These are phyloP conservation scores for Xestia xanthographa DNA, from an alignment of 2,888 invertebrate species.

Conservation along the genomic window DNA sequence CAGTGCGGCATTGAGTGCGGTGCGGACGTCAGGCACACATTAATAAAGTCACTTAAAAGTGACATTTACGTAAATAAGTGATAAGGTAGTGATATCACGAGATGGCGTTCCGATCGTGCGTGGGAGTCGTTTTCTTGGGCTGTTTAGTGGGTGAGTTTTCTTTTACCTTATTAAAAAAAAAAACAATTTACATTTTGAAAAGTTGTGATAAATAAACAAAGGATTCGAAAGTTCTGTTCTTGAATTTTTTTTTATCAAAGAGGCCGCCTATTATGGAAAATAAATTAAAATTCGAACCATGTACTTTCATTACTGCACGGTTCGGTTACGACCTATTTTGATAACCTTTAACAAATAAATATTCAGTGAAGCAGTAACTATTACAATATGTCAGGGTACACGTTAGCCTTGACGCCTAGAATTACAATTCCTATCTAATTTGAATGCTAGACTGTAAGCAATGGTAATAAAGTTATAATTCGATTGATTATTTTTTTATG, in stretches of 20 bases:
- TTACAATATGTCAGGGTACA: slow-evolving; percentile 70
- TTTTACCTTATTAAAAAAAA: background rate
- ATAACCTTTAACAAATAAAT: slow-evolving; percentile 66
- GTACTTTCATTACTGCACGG: slow-evolving; percentile 45
- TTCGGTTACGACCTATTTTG: slow-evolving; percentile 60
- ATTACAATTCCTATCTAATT: slow-evolving; percentile 71
- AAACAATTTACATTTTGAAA: background rate
- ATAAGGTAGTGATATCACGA: slow-evolving; percentile 78
- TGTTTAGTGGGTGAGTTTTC: slow-evolving; percentile 85
- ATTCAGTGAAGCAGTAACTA: slow-evolving; percentile 64
- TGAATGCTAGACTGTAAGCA: slow-evolving; percentile 48
- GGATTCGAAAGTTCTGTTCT: background rate
- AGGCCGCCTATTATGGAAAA: background rate
- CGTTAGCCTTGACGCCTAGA: slow-evolving; percentile 72
- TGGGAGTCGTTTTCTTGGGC: slow-evolving; percentile 79
- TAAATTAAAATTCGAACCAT: slow-evolving; percentile 19
- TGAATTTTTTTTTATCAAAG: background rate
- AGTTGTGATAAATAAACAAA: background rate
- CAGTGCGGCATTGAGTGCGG: slow-evolving; percentile 87
- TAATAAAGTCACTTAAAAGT: slow-evolving; percentile 81
- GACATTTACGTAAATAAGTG: slow-evolving; percentile 80
- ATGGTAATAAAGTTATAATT: slow-evolving; percentile 32
- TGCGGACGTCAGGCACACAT: slow-evolving; percentile 80
- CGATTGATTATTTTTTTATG: slow-evolving; percentile 11
- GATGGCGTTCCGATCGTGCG: slow-evolving; percentile 85